Evolutionary conservation across 2,113 vertebrate genomes (phyloP).

Genomic region (Nansenia antarctica): DNA sequence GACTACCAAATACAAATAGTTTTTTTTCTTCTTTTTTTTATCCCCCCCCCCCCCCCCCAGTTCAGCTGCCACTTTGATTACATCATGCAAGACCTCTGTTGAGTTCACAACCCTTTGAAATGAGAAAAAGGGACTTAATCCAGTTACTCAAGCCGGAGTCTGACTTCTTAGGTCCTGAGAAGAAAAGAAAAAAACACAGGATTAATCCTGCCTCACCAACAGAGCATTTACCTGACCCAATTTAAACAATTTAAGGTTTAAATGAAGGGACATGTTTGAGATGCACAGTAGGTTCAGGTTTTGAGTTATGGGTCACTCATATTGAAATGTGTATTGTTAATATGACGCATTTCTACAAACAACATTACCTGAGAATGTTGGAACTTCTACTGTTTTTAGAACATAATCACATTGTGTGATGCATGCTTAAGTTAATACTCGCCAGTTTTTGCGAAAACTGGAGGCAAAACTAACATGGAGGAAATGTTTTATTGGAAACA

Average conservation of each 20-base stretch:
- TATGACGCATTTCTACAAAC: too few relatives aligned
- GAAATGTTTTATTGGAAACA: too few relatives aligned
- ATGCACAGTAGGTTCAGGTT: too few relatives aligned
- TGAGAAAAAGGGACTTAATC: constrained; percentile 93
- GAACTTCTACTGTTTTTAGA: too few relatives aligned
- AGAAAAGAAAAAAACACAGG: constrained; percentile 70
- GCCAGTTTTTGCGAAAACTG: too few relatives aligned
- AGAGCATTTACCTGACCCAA: constrained; percentile 71
- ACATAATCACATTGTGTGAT: too few relatives aligned
- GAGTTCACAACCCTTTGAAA: constrained; percentile 98
- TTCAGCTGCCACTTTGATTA: constrained; percentile 98
- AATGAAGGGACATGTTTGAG: not conserved
- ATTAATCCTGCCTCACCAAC: constrained; percentile 84
- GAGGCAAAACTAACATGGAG: too few relatives aligned
- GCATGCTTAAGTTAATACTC: too few relatives aligned
- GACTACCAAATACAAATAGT: constrained; percentile 84
- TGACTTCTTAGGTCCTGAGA: constrained; percentile 79
- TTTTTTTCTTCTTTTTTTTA: constrained; percentile 60
- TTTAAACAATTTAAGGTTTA: constrained; percentile 57
- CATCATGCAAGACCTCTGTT: constrained; percentile 92
- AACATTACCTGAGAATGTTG: too few relatives aligned
- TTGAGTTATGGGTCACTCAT: too few relatives aligned
- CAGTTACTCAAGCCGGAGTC: constrained; percentile 86
- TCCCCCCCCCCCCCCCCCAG: constrained; percentile 62
- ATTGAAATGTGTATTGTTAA: too few relatives aligned